Evolutionary conservation across 2,797 vertebrate species (phyloP).

Genomic region (Epinephelus coioides): DNA sequence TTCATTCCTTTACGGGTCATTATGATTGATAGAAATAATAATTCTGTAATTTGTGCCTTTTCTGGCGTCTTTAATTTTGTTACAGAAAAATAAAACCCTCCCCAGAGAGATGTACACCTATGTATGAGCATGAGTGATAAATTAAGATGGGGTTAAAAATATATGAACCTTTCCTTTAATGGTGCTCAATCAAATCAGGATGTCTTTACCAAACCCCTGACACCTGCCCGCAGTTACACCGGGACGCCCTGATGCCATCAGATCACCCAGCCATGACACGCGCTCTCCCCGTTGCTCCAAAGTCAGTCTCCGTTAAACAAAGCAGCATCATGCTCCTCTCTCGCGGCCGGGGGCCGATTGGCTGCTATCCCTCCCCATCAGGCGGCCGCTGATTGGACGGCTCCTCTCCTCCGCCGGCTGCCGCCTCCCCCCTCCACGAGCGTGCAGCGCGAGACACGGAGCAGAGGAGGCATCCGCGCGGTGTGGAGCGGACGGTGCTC

Average conservation of each 20-base stretch:
- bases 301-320: constrained; percentile 39
- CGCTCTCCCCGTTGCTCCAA: constrained; percentile 4
- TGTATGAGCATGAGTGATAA: no score
- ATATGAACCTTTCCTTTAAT: no score
- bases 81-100: no score
- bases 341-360: constrained; percentile 45
- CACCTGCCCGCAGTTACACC: background rate
- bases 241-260: constrained; percentile 32
- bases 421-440: constrained; percentile 25
- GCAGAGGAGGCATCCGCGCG: constrained; percentile 47
- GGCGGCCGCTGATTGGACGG: constrained; percentile 78
- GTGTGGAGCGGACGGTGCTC: constrained; percentile 33
- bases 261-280: constrained; percentile 8
- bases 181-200: background rate
- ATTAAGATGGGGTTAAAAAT: background rate
- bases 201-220: background rate
- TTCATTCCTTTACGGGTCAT: no score
- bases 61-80: no score
- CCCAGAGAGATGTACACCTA: no score
- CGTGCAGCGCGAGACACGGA: constrained; percentile 33
- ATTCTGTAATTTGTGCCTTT: no score
- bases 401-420: constrained; percentile 45
- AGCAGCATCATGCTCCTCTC: constrained; percentile 30
- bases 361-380: constrained; percentile 36
- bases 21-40: no score